phyloP scores from a whole-genome alignment of 2,797 vertebrate genomes.

The Enteromius mattozi region DNA sequence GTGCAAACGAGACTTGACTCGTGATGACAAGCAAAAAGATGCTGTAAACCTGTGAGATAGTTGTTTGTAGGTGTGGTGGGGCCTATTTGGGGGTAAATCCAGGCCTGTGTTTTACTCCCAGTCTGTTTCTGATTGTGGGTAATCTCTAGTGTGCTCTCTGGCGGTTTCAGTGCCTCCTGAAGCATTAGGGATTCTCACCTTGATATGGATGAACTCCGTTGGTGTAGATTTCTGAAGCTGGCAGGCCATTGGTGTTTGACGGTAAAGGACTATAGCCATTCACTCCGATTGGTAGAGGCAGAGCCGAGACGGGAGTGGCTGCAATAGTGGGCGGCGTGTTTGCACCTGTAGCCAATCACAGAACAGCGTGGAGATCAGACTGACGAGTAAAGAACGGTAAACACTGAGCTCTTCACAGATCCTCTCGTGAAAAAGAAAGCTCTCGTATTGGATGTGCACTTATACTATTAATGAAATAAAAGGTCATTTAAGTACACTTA shows the following conservation, averaged over 20 bases:
- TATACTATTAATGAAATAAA: neutral
- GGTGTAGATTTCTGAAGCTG: constrained; percentile 88
- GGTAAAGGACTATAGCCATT: constrained; percentile 88
- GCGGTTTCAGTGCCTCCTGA: neutral
- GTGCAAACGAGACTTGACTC: too few species aligned
- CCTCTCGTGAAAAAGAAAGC: neutral
- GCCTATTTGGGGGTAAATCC: too few species aligned
- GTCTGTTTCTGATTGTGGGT: neutral
- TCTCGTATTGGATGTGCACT: neutral
- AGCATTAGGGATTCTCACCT: constrained; percentile 74
- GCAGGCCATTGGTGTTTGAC: constrained; percentile 84
- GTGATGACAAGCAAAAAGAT: too few species aligned
- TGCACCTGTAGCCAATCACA: constrained; percentile 79
- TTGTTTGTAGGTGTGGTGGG: too few species aligned
- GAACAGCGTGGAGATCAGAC: constrained; percentile 42
- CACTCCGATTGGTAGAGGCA: constrained; percentile 86
- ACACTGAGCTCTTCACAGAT: neutral
- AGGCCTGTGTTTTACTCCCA: too few species aligned
- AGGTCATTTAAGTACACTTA: neutral
- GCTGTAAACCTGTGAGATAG: too few species aligned
- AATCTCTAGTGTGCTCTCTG: neutral
- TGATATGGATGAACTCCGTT: constrained; percentile 91
- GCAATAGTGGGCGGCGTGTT: constrained; percentile 91
- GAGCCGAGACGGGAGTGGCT: constrained; percentile 86
- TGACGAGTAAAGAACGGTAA: constrained; percentile 9